A percentile compares a stretch with the other conserved stretches of the same genome.
Evolutionary conservation across 2,797 vertebrate species (phyloP).

Genomic region (Leptatherina wallacei): DNA sequence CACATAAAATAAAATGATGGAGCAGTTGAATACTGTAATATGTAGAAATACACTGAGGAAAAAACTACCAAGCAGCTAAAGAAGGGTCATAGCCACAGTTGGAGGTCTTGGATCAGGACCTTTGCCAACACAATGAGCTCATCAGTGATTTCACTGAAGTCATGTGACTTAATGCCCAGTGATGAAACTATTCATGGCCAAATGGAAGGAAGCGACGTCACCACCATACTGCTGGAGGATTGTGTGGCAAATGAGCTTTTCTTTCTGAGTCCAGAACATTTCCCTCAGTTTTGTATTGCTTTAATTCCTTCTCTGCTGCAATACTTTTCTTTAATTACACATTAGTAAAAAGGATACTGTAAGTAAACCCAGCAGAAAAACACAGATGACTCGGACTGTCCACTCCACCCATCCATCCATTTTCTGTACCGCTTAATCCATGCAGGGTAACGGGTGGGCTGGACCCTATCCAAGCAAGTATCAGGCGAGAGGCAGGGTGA

Average conservation of each 20-base stretch:
- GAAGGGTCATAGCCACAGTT: slow-evolving; percentile 28
- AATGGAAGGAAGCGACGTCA: slow-evolving; percentile 42
- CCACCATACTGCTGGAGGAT: slow-evolving; percentile 34
- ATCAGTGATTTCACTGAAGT: slow-evolving; percentile 30
- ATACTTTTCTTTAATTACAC: no score
- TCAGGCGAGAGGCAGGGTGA: no score
- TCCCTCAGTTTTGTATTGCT: slow-evolving; percentile 29
- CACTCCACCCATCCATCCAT: no score
- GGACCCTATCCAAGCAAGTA: no score
- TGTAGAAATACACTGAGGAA: neutral
- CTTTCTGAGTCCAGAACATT: slow-evolving; percentile 25
- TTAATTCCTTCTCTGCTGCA: neutral
- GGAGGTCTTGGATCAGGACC: slow-evolving; percentile 21
- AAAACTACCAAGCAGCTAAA: slow-evolving; percentile 2
- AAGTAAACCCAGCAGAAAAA: neutral
- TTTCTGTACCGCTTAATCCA: no score
- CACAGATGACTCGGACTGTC: neutral
- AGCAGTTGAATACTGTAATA: slow-evolving; percentile 2
- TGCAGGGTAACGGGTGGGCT: no score
- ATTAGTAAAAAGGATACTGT: no score
- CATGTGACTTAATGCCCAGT: slow-evolving; percentile 35
- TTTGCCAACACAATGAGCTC: slow-evolving; percentile 41
- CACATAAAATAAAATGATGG: neutral
- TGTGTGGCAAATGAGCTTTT: slow-evolving; percentile 26
- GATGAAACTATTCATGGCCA: slow-evolving; percentile 25